Percentiles rank a stretch among this genome's conserved stretches.
phyloP scores from a whole-genome alignment of 2,113 vertebrate genomes.

The Protomyctophum bolini region DNA sequence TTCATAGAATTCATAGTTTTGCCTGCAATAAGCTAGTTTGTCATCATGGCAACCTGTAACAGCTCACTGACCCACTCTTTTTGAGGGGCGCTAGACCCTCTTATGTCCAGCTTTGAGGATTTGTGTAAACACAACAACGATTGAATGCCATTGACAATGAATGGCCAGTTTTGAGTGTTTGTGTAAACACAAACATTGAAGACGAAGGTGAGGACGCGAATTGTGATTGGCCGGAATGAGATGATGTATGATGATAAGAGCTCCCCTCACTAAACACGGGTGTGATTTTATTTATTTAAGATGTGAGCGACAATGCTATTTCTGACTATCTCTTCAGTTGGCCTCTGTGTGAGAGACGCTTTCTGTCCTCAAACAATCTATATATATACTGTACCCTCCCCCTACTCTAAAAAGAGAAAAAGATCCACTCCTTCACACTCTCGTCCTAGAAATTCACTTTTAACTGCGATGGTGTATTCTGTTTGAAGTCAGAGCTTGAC shows the following conservation, averaged over 20 bases:
- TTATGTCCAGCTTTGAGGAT: too few relatives aligned
- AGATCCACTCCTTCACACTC: conserved; percentile 34
- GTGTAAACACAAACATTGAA: too few relatives aligned
- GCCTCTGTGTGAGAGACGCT: background rate
- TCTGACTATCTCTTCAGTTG: conserved; percentile 19
- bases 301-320: conserved; percentile 24
- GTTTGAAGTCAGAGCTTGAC: conserved; percentile 70
- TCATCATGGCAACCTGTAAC: background rate
- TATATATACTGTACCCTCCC: too few relatives aligned
- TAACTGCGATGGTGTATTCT: conserved; percentile 60
- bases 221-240: too few relatives aligned
- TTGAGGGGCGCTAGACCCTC: too few relatives aligned
- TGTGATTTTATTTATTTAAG: background rate
- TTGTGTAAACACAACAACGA: too few relatives aligned
- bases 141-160: too few relatives aligned
- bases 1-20: background rate
- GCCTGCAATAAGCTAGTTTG: background rate
- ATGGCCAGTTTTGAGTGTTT: too few relatives aligned
- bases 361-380: conserved; percentile 30
- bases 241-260: too few relatives aligned
- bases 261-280: too few relatives aligned
- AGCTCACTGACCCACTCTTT: conserved; percentile 19
- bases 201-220: too few relatives aligned
- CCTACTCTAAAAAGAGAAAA: background rate
- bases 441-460: conserved; percentile 70